Evolutionary conservation across 2,888 invertebrate genomes (phyloP), one percentile per base, ranked within the genome.

Genomic region (Creontiades dilutus): DNA sequence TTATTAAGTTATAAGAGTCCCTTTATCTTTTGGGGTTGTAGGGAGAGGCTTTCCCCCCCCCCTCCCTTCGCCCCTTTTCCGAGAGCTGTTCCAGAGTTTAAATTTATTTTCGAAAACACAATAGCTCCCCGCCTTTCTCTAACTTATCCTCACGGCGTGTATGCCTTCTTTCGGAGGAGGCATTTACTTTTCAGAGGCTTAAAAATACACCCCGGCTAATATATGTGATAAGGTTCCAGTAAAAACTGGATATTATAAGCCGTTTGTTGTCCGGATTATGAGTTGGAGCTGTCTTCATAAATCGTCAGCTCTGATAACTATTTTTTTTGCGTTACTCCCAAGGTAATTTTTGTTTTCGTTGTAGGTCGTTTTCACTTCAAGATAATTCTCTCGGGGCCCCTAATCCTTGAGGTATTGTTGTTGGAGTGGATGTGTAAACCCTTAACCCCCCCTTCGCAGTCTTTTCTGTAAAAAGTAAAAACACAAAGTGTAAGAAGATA

Each of bases 101-200:
- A 47, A 86, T 86, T 86, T 86, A 75, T 86, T 86, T 75, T 75
- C 48, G 47, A 86, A 75, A 86, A 27, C 86, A 86, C 86, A 86
- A 86, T 86, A 46, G 86, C 12, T 23, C 86, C 47, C 47, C 61
- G 16, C 57, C 46, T 37, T 28, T 9, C n/a, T 48, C 47, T 75
- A 55, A 47, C 86, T 52, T 19, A 47, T 52, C 47, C 47, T 23
- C 86, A 46, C 85, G n/a, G 5, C 37, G 19, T 85, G 46, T 85
- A 85, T 57, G 85, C 85, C 85, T 85, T 85, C 37, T 57, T 85
- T 57, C 48, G 47, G 52, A 28, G 27, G 55, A 55, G 52, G 52
- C 82, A 82, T 84, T 81, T 55, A 27, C 13, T 61, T 85, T 52
- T 52, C 13, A 57, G 85, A 55, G 85, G 57, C 85, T 85, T 37